These are phyloP conservation scores for Cepaea hortensis DNA, from an alignment of 2,888 invertebrate species.

Conservation along the genomic window DNA sequence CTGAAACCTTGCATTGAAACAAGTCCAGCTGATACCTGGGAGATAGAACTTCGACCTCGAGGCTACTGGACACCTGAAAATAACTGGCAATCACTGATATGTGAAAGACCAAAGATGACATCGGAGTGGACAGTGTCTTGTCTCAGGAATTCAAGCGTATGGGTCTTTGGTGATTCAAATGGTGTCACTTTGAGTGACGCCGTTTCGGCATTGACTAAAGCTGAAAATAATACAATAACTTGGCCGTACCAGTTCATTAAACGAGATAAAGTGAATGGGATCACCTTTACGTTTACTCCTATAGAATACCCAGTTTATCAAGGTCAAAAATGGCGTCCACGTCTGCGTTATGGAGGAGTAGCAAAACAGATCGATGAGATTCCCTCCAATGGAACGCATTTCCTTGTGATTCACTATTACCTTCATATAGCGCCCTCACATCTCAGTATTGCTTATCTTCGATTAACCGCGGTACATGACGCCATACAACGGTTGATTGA, in stretches of 20 bases:
- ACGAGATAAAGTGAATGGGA: neutral
- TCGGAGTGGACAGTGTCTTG: neutral
- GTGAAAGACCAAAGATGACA: neutral
- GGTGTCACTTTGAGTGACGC: neutral
- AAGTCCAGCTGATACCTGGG: slow-evolving; percentile 16
- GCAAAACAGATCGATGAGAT: slow-evolving; percentile 28
- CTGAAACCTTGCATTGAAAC: slow-evolving; percentile 12
- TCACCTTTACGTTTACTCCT: slow-evolving; percentile 16
- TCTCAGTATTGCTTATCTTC: slow-evolving; percentile 3
- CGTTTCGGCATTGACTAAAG: neutral
- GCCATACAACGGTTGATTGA: slow-evolving; percentile 17
- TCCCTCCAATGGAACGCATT: slow-evolving; percentile 19
- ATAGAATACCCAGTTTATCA: slow-evolving; percentile 28
- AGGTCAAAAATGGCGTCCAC: neutral
- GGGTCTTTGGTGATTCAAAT: slow-evolving; percentile 45
- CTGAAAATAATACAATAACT: neutral
- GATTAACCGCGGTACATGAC: neutral
- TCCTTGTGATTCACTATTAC: slow-evolving; percentile 35
- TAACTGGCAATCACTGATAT: slow-evolving; percentile 24
- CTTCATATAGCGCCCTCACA: slow-evolving; percentile 22
- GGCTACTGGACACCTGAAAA: slow-evolving; percentile 25
- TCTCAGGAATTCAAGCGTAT: slow-evolving; percentile 24
- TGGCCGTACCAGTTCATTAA: neutral
- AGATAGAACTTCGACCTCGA: neutral
- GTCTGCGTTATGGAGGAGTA: slow-evolving; percentile 21